A percentile compares a stretch with the other conserved stretches of the same genome.
Conservation (phyloP, 2,797 vertebrate genomes). For the Apogon talboti region DNA sequence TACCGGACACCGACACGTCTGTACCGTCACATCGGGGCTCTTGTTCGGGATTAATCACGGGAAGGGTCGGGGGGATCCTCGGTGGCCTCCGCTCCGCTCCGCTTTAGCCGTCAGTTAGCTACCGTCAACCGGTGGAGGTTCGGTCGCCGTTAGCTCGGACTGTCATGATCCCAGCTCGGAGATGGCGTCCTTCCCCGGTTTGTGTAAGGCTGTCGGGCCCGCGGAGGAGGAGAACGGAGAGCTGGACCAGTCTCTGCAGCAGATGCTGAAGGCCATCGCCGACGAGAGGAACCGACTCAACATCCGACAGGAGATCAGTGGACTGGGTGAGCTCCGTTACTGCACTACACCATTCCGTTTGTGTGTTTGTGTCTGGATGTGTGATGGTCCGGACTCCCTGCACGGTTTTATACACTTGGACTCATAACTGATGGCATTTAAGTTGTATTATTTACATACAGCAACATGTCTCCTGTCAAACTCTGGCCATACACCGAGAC, state of each 20-base stretch:
- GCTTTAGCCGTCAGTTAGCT: constrained; percentile 9
- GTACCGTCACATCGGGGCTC: background rate
- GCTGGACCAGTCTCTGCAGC: constrained; percentile 82
- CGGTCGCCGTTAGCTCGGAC: constrained; percentile 55
- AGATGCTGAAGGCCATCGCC: constrained; percentile 87
- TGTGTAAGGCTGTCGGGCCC: constrained; percentile 73
- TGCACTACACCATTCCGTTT: background rate
- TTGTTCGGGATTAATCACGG: background rate
- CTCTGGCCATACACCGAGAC: too few relatives aligned
- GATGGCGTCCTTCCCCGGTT: constrained; percentile 85
- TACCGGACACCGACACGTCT: background rate
- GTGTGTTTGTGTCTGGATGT: background rate
- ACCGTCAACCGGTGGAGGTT: constrained; percentile 46
- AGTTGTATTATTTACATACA: too few relatives aligned
- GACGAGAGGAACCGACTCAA: constrained; percentile 84
- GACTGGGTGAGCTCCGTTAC: constrained; percentile 74
- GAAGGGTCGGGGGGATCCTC: too few relatives aligned
- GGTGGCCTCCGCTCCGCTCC: background rate
- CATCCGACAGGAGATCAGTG: constrained; percentile 82
- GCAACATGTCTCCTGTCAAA: too few relatives aligned
- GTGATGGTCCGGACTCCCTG: too few relatives aligned
- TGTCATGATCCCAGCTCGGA: constrained; percentile 84
- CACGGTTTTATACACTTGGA: too few relatives aligned
- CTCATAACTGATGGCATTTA: too few relatives aligned
- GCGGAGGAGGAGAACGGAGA: constrained; percentile 79